Evolutionary conservation across 2,797 vertebrate species (phyloP).

Genomic region (Cirrhinus mrigala): DNA sequence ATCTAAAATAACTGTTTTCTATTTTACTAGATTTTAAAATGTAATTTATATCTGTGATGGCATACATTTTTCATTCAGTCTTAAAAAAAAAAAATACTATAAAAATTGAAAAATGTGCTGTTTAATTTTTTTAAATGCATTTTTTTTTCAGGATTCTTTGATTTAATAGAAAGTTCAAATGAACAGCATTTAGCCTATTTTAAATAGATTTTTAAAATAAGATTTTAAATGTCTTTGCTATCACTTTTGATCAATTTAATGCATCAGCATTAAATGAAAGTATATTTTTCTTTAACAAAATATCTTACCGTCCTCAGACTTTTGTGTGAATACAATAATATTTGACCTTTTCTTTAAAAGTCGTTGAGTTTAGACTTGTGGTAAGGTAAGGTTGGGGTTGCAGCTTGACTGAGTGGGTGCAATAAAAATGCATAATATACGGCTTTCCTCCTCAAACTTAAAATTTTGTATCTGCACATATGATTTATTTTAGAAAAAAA

Average conservation of each 20-base stretch:
- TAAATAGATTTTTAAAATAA: no score
- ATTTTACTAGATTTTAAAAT: background rate
- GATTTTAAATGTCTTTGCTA: no score
- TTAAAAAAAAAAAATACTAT: no score
- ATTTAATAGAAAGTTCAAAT: no score
- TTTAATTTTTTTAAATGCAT: no score
- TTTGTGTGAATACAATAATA: background rate
- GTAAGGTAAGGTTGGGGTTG: background rate
- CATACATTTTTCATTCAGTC: no score
- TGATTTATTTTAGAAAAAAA: background rate
- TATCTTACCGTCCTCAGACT: no score
- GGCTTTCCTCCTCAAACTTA: background rate
- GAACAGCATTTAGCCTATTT: no score
- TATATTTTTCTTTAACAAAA: background rate
- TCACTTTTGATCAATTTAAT: no score
- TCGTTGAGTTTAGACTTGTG: background rate
- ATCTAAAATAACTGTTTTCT: background rate
- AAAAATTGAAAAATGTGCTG: no score
- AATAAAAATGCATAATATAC: background rate
- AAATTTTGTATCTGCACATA: background rate
- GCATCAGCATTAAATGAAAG: background rate
- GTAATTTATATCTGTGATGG: background rate
- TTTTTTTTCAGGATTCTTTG: no score
- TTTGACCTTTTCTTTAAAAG: background rate
- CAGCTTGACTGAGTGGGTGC: background rate